A percentile compares a stretch with the other conserved stretches of the same genome.
Evolutionary conservation across 2,113 vertebrate species (phyloP).

Genomic region (Leucoraja erinaceus): DNA sequence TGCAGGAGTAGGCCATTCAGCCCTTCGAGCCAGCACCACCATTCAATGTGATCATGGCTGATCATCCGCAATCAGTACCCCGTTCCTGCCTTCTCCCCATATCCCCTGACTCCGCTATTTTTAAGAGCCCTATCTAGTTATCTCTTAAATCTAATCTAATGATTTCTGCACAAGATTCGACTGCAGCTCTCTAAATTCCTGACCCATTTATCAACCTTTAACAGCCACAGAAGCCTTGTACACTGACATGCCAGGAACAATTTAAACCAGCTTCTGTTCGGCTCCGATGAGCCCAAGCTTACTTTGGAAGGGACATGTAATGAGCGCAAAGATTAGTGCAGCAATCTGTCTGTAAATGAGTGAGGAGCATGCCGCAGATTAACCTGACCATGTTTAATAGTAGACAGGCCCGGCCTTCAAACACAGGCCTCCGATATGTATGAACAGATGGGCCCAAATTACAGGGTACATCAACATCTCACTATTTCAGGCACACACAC

Average conservation of each 20-base stretch:
- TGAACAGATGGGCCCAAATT: slow-evolving; percentile 4
- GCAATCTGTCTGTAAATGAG: background rate
- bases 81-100: too few relatives aligned
- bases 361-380: background rate
- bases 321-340: background rate
- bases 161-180: too few relatives aligned
- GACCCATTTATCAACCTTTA: background rate
- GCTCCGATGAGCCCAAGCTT: background rate
- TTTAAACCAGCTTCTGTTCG: background rate
- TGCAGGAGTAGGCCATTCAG: too few relatives aligned
- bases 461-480: background rate
- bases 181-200: too few relatives aligned
- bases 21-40: too few relatives aligned
- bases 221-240: background rate
- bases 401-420: background rate
- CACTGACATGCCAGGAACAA: background rate
- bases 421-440: background rate
- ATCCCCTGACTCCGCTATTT: too few relatives aligned
- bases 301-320: background rate
- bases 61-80: too few relatives aligned
- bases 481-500: background rate
- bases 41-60: too few relatives aligned
- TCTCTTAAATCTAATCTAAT: too few relatives aligned
- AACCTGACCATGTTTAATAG: background rate
- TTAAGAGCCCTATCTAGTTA: too few relatives aligned